Base-by-base conservation (phyloP, 2,888 invertebrate species). In the Luffia ferchaultella region DNA sequence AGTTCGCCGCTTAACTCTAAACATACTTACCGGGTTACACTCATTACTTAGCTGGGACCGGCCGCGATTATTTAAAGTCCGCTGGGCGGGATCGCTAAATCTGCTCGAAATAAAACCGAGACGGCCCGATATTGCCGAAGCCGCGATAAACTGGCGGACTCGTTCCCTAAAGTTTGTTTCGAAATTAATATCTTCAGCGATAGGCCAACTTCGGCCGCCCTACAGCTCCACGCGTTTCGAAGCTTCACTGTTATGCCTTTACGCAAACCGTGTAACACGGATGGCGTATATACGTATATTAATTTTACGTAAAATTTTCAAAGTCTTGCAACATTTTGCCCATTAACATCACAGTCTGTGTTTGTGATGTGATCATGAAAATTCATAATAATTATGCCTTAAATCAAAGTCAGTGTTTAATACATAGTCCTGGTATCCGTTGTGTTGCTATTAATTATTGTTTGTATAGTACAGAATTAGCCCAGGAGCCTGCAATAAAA, bases 1-100 rank as follows among this genome's bases (percentile, higher is more conserved):
- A 48, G 48, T 48, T 48, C 18, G 18, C 15, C 30, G 46, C 16
- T 20, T 20, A n/a, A 45, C 19, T 48, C 40, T 41, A 48, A 48
- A 18, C 48, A 42, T 48, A 48, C 16, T 18, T 48, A 41, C 48
- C 40, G 16, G 19, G 30, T 40, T 48, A 41, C 43, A 5, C 7
- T n/a, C 43, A 42, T 42, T 42, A 42, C 43, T 42, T 42, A 42
- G 17, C 43, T 3, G 5, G 43, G 16, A n/a, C 16, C 43, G 43
- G 16, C 43, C 5, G 43, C 16, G 3, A 42, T 42, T 42, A 42
- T 42, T 42, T 42, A 42, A 42, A 42, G 9, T 40, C 15, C 7
- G 40, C 40, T 40, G 12, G 40, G 40, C 40, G 12, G 7, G 40
- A 15, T 9, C n/a, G n/a, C n/a, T n/a, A n/a, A n/a, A n/a, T n/a